A percentile compares a stretch with the other conserved stretches of the same genome.
Evolutionary conservation across 2,113 vertebrate genomes (phyloP).

Genomic region (Thunnus maccoyii): DNA sequence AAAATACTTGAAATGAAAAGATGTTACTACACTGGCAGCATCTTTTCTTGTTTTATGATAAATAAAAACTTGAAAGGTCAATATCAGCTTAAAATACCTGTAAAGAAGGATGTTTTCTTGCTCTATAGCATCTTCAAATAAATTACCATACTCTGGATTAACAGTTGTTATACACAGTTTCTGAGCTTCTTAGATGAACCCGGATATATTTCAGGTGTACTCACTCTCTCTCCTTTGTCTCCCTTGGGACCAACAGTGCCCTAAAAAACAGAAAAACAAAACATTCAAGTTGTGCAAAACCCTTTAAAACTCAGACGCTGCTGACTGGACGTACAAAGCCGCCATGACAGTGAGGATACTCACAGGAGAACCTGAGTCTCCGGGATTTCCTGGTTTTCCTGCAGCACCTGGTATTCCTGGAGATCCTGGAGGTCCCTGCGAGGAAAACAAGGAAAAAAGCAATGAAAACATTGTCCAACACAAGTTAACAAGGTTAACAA

Average conservation of each 20-base stretch:
- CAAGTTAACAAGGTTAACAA: too few relatives aligned
- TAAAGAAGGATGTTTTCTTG: too few relatives aligned
- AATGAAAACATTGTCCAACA: neutral
- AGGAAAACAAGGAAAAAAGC: conserved; percentile 7
- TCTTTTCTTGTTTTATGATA: too few relatives aligned
- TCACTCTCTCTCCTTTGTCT: conserved; percentile 97
- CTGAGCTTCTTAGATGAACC: too few relatives aligned
- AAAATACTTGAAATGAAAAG: too few relatives aligned
- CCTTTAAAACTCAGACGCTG: neutral
- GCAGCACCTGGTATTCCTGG: conserved; percentile 89
- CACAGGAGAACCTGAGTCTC: conserved; percentile 90
- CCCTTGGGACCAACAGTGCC: conserved; percentile 91
- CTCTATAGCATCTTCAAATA: too few relatives aligned
- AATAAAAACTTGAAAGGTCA: too few relatives aligned
- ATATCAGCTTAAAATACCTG: too few relatives aligned
- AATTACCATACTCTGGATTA: too few relatives aligned
- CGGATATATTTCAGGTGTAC: conserved; percentile 66
- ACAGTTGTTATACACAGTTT: too few relatives aligned
- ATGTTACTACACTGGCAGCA: too few relatives aligned
- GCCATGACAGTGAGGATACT: conserved; percentile 59
- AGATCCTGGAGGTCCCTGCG: conserved; percentile 92
- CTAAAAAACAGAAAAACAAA: conserved; percentile 82
- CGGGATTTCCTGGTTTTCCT: conserved; percentile 92
- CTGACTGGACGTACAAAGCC: rapidly evolving
- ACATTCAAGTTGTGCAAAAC: neutral